phyloP scores from a whole-genome alignment of 1,140 invertebrate species.

The Wiebesia pumilae region DNA sequence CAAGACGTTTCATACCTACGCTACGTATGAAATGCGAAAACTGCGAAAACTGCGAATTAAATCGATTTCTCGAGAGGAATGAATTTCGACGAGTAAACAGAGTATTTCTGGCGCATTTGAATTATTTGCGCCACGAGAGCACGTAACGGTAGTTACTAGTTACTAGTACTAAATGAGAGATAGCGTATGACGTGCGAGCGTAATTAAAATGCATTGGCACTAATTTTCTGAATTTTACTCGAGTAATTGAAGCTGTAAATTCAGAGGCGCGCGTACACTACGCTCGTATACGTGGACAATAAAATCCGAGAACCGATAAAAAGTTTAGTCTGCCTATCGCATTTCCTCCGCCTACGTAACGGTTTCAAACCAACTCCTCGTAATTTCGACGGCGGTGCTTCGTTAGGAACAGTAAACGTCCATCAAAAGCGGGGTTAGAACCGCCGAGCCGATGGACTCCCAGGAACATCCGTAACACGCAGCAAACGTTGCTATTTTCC shows the following conservation, averaged over 20 bases:
- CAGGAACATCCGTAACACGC: too few species aligned
- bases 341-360: background rate
- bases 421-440: too few species aligned
- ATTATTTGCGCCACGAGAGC: background rate
- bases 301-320: background rate
- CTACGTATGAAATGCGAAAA: too few species aligned
- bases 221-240: conserved; percentile 15
- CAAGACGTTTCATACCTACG: too few species aligned
- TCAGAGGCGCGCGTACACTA: background rate
- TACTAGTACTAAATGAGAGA: background rate
- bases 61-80: background rate
- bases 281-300: background rate
- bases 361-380: background rate
- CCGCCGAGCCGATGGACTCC: too few species aligned
- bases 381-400: background rate
- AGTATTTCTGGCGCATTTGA: background rate
- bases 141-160: too few species aligned
- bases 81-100: background rate
- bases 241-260: background rate
- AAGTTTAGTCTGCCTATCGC: background rate
- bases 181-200: background rate
- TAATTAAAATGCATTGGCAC: background rate
- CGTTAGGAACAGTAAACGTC: background rate
- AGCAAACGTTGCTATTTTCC: background rate
- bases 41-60: too few species aligned